Conservation (phyloP, 2,888 invertebrate species). For the Odontocolon sp. region DNA sequence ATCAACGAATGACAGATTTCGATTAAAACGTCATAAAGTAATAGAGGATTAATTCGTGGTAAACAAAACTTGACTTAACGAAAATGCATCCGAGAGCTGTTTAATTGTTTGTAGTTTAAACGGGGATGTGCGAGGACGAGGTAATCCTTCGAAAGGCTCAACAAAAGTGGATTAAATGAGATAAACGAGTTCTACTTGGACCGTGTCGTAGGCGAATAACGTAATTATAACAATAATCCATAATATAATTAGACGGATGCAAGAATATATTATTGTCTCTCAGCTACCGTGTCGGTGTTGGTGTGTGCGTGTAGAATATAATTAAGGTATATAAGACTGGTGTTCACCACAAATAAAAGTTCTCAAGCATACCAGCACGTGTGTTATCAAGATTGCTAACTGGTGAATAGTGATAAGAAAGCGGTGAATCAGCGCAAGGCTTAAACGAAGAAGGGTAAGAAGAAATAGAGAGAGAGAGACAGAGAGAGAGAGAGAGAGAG, state of each 20-base stretch:
- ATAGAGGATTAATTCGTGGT: no score
- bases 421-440: conserved; percentile 77
- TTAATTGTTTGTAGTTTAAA: background rate
- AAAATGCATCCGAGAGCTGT: conserved; percentile 20
- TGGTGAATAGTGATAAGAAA: conserved; percentile 68
- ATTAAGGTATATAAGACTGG: conserved; percentile 46
- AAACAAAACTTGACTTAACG: background rate
- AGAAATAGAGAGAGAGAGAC: conserved; percentile 35
- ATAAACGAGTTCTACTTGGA: conserved; percentile 7
- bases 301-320: conserved; percentile 50
- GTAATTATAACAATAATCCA: conserved; percentile 28
- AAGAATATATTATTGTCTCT: conserved; percentile 57
- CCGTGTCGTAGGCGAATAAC: conserved; percentile 60
- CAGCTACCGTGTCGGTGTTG: conserved; percentile 21
- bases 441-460: conserved; percentile 62
- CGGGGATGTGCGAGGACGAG: conserved; percentile 33
- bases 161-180: conserved; percentile 6
- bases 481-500: conserved; percentile 28
- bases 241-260: conserved; percentile 59
- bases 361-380: conserved; percentile 75
- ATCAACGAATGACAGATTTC: background rate
- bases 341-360: conserved; percentile 60
- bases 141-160: conserved; percentile 33
- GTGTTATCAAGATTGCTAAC: conserved; percentile 67
- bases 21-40: no score